phyloP scores from a whole-genome alignment of 2,113 vertebrate species.

The Eupsittula cactorum region DNA sequence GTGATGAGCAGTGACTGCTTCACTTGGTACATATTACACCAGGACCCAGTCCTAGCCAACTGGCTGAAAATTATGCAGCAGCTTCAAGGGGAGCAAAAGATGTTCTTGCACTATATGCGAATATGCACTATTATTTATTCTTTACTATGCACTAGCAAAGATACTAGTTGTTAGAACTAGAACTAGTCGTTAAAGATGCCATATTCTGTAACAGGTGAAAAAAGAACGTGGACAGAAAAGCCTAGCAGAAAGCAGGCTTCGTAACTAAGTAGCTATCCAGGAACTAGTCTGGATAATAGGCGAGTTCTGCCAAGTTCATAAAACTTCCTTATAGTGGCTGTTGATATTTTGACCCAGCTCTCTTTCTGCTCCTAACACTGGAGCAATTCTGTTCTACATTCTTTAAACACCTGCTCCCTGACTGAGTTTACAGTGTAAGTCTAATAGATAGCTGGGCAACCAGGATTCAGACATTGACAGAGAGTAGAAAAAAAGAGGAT shows the following conservation, averaged over 20 bases:
- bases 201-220: not conserved
- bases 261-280: not conserved
- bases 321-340: not conserved
- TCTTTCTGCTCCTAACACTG: not conserved
- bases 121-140: not conserved
- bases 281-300: not conserved
- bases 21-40: not conserved
- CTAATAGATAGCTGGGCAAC: not conserved
- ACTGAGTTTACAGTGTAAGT: not conserved
- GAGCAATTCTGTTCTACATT: not conserved
- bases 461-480: not conserved
- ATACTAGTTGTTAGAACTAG: not conserved
- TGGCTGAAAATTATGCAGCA: not conserved
- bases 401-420: not conserved
- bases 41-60: not conserved
- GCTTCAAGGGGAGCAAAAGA: not conserved
- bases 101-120: not conserved
- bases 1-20: not conserved
- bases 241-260: not conserved
- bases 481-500: not conserved
- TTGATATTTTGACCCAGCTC: not conserved
- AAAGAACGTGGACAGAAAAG: not conserved
- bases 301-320: not conserved
- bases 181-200: not conserved
- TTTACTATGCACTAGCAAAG: not conserved